Evolutionary conservation across 2,888 invertebrate genomes (phyloP).

Genomic region (Hirudinaria manillensis): DNA sequence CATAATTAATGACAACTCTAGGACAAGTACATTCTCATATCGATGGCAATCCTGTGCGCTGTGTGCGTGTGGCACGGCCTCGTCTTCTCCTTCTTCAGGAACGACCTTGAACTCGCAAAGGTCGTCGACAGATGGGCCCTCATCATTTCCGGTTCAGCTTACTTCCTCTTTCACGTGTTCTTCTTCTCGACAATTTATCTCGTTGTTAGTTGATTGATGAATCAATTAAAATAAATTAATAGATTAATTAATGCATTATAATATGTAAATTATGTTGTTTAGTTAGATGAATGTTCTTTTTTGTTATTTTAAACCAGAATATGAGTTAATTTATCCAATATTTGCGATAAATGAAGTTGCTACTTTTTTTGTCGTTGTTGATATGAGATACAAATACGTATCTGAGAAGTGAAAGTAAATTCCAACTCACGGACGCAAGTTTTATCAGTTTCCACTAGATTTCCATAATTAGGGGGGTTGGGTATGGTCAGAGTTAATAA

Average conservation of each 20-base stretch:
- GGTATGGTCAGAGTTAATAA: too few relatives aligned
- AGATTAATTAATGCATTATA: neutral
- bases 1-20: constrained; percentile 12
- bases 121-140: constrained; percentile 37
- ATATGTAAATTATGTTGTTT: neutral
- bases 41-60: constrained; percentile 42
- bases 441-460: too few relatives aligned
- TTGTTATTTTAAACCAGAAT: too few relatives aligned
- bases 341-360: too few relatives aligned
- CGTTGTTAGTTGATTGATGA: constrained; percentile 33
- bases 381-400: too few relatives aligned
- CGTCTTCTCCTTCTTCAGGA: constrained; percentile 38
- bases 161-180: constrained; percentile 47
- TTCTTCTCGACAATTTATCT: constrained; percentile 48
- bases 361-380: too few relatives aligned
- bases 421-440: too few relatives aligned
- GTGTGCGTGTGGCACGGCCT: constrained; percentile 43
- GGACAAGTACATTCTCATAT: constrained; percentile 43
- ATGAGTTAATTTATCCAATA: too few relatives aligned
- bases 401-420: too few relatives aligned
- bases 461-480: too few relatives aligned
- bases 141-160: constrained; percentile 42
- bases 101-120: constrained; percentile 33
- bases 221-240: too few relatives aligned
- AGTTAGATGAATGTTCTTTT: too few relatives aligned